Percentiles rank a stretch among this genome's conserved stretches.
These are phyloP conservation scores for Drosophila fuyamai DNA, from an alignment of 1,140 invertebrate genomes.

Conservation along the genomic window DNA sequence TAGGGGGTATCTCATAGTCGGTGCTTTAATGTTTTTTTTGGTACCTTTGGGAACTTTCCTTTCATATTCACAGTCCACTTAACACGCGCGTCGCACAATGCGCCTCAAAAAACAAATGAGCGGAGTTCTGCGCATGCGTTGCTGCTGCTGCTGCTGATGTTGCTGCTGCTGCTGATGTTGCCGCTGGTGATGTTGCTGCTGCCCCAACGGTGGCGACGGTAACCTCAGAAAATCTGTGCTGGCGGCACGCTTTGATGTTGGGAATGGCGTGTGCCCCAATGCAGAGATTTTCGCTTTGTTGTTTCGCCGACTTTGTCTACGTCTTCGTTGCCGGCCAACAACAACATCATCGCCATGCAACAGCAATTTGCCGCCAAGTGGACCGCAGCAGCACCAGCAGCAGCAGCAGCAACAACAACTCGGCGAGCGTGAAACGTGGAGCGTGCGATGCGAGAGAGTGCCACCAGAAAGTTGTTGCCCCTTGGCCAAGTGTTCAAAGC, in stretches of 20 bases:
- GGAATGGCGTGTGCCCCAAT: constrained; percentile 84
- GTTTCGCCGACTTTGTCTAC: constrained; percentile 70
- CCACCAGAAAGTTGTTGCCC: constrained; percentile 42
- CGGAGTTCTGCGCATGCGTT: constrained; percentile 63
- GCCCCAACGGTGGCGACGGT: constrained; percentile 78
- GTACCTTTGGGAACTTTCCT: constrained; percentile 68
- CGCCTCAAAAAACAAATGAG: constrained; percentile 82
- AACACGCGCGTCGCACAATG: constrained; percentile 81
- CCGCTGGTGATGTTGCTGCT: constrained; percentile 39
- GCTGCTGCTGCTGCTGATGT: constrained; percentile 3
- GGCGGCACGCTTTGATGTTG: constrained; percentile 81
- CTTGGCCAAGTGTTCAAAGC: constrained; percentile 19
- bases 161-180: constrained; percentile 5
- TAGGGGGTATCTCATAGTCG: background rate
- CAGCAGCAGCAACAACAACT: constrained; percentile 10
- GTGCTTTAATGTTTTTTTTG: background rate
- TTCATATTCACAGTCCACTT: constrained; percentile 83
- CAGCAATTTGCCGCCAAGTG: constrained; percentile 79
- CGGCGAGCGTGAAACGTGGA: constrained; percentile 29
- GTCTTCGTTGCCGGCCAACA: constrained; percentile 23
- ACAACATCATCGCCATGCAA: constrained; percentile 65
- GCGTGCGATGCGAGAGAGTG: constrained; percentile 46
- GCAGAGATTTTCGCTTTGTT: constrained; percentile 84
- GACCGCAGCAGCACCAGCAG: constrained; percentile 49
- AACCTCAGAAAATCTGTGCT: constrained; percentile 84